Base-by-base conservation (phyloP, 2,797 vertebrate species). In the Macroramphosus scolopax region DNA sequence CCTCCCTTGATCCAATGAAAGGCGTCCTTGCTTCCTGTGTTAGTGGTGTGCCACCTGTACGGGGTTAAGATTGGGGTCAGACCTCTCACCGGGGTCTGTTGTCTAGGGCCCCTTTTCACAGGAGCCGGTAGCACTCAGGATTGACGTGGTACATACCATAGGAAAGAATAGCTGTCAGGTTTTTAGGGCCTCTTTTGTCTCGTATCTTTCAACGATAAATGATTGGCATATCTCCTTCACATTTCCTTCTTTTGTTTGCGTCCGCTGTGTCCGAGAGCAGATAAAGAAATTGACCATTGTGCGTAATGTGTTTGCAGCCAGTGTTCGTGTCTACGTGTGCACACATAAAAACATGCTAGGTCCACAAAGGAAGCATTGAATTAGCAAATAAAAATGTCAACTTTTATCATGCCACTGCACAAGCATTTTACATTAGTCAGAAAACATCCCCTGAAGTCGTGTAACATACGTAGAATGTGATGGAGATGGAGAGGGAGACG, bases 351-450 rank as follows among this genome's bases (percentile, higher is more conserved):
- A 61, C 72, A 65, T 17, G 8, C 54, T 49, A 62, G 77, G 64
- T 88, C 88, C 82, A 81, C 73, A 80, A 81, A 85, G 70, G 81
- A 80, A 78, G 68, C 65, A 37, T 60, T 78, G 75, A 80, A 83
- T 81, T 83, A 72, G 64, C 72, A 72, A 73, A 74, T 81, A 78
- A 80, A 80, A 89, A 87, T 83, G 80, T 83, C 84, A 84, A 81
- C 75, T 82, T 87, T 83, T 82, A 84, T 87, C 81, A 77, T 75
- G 63, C 53, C 40, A 51, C 75, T 38, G 54, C 80, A 81, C 72
- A 75, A 66, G 75, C 72, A 51, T 77, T 82, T 70, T 64, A 62
- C 77, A 83, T 84, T 77, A 74, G 68, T 77, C 62, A 51, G 71
- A 81, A 80, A 83, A 74, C 74, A 67, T 75, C 55, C 75, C 73